Conservation (phyloP, 2,113 vertebrate genomes). For the Grallaria varia region DNA sequence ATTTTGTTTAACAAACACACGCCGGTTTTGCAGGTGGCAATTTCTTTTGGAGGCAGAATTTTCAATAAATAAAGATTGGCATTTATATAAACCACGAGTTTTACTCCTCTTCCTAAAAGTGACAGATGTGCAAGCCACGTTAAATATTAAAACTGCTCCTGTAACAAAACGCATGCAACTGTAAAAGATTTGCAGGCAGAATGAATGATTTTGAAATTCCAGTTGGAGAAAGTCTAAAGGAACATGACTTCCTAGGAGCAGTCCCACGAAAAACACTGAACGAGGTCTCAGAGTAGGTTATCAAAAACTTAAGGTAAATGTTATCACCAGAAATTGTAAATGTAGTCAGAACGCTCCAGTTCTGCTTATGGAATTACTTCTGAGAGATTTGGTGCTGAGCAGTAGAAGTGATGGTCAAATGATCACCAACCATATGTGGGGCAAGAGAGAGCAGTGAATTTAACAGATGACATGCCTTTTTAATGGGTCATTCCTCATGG, state of each 20-base stretch:
- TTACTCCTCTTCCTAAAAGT: neutral
- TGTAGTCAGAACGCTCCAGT: neutral
- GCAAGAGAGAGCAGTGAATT: neutral
- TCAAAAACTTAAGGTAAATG: neutral
- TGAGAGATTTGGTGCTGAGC: neutral
- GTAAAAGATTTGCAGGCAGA: neutral
- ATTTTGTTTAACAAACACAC: constrained; percentile 17
- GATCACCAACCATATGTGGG: neutral
- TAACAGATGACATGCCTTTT: neutral
- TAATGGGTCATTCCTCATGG: neutral
- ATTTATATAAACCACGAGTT: neutral
- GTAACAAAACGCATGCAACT: neutral
- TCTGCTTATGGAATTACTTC: neutral
- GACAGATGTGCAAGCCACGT: neutral
- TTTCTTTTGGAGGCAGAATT: neutral
- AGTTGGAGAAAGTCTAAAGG: neutral
- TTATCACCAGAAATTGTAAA: neutral
- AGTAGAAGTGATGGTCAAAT: neutral
- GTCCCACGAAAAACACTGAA: neutral
- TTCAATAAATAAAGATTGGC: neutral
- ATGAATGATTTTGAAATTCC: neutral
- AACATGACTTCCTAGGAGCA: neutral
- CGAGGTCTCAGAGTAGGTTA: neutral
- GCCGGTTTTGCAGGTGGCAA: neutral
- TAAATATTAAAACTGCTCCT: neutral